Evolutionary conservation across 1,140 invertebrate genomes (phyloP), one percentile per base, ranked within the genome.

Genomic region (Aporrectodea caliginosa): DNA sequence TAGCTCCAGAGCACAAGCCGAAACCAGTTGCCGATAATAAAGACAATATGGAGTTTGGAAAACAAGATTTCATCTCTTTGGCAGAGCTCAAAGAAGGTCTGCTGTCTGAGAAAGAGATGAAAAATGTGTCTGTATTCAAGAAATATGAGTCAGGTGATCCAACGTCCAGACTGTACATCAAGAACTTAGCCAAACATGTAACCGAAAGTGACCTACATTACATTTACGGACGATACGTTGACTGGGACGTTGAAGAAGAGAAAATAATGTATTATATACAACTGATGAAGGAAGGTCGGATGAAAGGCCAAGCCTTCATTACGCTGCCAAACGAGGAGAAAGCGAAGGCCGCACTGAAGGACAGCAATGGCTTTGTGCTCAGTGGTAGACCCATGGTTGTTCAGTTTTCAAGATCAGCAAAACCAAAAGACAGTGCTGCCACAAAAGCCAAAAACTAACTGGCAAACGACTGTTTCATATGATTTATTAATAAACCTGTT

Each of bases 231-330:
- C 88, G 91, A 80, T 96, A 93, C 87, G 84, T 91, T 1, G 84
- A 89, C 88, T 83, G 87, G 88, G 82, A 87, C 69, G 85, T 87
- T 79, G 88, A 90, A 80, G 85, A 88, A 75, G 87, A 90, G 81
- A 88, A 88, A 82, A 89, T 88, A 43, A 89, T 90, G 90, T 96
- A 94, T 89, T 92, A 94, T 89, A 91, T 96, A n/a, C 91, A 93
- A 83, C 90, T 96, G 1, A 96, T 98, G 95, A 94, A 94, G 87
- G 94, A 96, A 87, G 96, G 96, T 0, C 91, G 95, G 85, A 97
- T 98, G 95, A 97, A 96, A 89, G 95, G 95, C 0, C 96, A 98
- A 89, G 95, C 94, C 2, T 98, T 98, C 91, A 90, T 98, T 0
- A 95, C 93, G 6, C 90, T 97, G 73, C 91, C 92, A 79, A 92